Conservation (phyloP, 2,113 vertebrate genomes). For the Procavia capensis region DNA sequence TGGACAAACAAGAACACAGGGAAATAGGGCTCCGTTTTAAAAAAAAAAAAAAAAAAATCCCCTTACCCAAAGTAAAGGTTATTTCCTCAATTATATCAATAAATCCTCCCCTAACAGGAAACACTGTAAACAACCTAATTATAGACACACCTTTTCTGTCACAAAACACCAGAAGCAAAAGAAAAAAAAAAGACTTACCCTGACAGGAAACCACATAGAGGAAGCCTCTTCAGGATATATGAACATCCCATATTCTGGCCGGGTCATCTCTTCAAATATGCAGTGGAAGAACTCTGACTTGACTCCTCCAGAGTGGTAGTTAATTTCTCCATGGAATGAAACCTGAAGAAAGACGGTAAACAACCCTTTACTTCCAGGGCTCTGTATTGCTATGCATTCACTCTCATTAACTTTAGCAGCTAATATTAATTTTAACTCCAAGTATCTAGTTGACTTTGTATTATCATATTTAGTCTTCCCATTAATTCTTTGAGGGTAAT, state of each 20-base stretch:
- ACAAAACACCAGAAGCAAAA: neutral
- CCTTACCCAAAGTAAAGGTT: neutral
- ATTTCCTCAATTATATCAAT: neutral
- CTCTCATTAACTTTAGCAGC: neutral
- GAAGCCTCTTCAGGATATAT: conserved; percentile 81
- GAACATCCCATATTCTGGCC: conserved; percentile 85
- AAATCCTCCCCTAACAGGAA: neutral
- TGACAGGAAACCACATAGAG: conserved; percentile 89
- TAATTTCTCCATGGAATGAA: conserved; percentile 84
- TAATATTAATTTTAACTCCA: neutral
- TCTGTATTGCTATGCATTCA: neutral
- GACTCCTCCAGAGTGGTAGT: conserved; percentile 60
- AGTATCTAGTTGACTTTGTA: neutral
- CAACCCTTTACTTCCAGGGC: neutral
- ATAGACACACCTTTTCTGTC: neutral
- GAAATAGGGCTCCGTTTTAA: neutral
- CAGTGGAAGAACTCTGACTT: conserved; percentile 87
- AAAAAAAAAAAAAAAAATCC: conserved; percentile 57
- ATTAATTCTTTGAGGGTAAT: neutral
- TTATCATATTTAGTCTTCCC: neutral
- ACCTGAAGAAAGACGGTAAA: conserved; percentile 82
- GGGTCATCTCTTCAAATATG: conserved; percentile 85
- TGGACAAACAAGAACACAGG: neutral
- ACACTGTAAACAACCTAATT: neutral
- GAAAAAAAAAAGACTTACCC: conserved; percentile 78